Base-by-base conservation (phyloP, 1,140 invertebrate genomes). In the Anthonomus grandis region DNA sequence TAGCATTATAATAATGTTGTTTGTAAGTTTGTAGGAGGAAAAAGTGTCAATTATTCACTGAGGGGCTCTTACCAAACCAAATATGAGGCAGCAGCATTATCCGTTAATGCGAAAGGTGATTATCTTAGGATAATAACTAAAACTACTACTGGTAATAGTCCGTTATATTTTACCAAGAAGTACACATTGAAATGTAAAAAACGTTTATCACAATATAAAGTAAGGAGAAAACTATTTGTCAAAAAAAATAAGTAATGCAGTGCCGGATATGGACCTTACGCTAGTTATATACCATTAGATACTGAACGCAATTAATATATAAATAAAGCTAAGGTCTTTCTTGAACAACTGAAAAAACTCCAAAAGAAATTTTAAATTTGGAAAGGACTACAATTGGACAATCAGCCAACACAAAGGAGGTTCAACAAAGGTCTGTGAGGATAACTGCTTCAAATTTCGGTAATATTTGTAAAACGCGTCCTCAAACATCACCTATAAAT, bases 371-470 rank as follows among this genome's bases (percentile, higher is more conserved):
- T 31, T 12, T 5, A 39, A 17, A 39, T 6, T n/a, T 12, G n/a
- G n/a, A n/a, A n/a, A n/a, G n/a, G n/a, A n/a, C 10, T 17, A 39
- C 37, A n/a, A 6, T 39, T 39, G 37, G 37, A 13, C 37, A 39
- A 39, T n/a, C 10, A 39, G 5, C 37, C 17, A 39, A 39, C 17
- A 6, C 37, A 9, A 17, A 39, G 17, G 10, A 15, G 37, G 6
- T 39, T 6, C 37, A 39, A 39, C 10, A 39, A 13, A 39, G 37
- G 17, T 39, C 37, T 39, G 9, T 39, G 9, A 5, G 37, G 5
- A 39, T 39, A 39, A 39, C 37, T 9, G 37, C 37, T 9, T 39
- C 37, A 39, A 39, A 39, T 39, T 39, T n/a, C n/a, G n/a, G n/a
- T n/a, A n/a, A n/a, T n/a, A n/a, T n/a, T n/a, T n/a, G n/a, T n/a